A percentile compares a stretch with the other conserved stretches of the same genome.
Evolutionary conservation across 2,113 vertebrate species (phyloP).

Genomic region (Oostethus manadensis): DNA sequence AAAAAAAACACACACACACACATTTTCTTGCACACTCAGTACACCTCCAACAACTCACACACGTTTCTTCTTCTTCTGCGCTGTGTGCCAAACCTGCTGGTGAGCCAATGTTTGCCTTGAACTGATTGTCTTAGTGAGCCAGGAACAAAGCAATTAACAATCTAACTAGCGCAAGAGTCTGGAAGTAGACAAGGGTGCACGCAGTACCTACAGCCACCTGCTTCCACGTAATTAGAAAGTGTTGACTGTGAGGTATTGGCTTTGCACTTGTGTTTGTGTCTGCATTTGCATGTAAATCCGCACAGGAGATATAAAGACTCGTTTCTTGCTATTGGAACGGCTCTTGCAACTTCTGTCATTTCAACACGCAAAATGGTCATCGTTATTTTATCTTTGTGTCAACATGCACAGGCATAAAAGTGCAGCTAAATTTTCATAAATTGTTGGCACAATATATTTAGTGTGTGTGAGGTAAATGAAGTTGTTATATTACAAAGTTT

Average conservation of each 20-base stretch:
- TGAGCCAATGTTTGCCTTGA: conserved; percentile 49
- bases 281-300: conserved; percentile 4
- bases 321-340: conserved; percentile 1
- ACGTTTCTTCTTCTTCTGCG: conserved; percentile 31
- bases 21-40: conserved; percentile 18
- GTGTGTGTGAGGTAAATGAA: too few relatives aligned
- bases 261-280: conserved; percentile 1
- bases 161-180: conserved; percentile 16
- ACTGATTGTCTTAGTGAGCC: conserved; percentile 25
- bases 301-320: conserved; percentile 1
- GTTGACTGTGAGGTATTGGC: conserved; percentile 10
- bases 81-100: conserved; percentile 33
- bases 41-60: conserved; percentile 5
- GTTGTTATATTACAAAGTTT: too few relatives aligned
- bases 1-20: conserved; percentile 26
- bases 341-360: conserved; percentile 4
- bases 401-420: background rate
- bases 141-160: conserved; percentile 42
- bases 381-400: background rate
- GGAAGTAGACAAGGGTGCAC: conserved; percentile 17
- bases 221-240: conserved; percentile 21
- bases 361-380: background rate
- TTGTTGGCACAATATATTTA: background rate
- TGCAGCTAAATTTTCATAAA: too few relatives aligned
- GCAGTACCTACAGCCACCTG: background rate